Conservation (phyloP, 2,888 invertebrate species). For the Coenonympha glycerion region DNA sequence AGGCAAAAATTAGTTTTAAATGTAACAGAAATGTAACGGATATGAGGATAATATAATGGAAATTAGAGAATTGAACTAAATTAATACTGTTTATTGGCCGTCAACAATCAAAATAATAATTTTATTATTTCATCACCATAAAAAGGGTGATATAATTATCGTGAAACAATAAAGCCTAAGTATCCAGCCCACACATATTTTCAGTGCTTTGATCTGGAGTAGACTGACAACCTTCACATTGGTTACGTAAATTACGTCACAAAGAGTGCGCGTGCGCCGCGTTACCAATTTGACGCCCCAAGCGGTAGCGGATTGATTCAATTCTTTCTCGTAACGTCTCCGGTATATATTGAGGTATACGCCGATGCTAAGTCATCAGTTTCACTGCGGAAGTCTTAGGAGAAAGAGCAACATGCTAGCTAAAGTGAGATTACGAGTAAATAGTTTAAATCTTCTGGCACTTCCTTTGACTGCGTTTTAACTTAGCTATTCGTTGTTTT, state of each 20-base stretch:
- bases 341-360: constrained; percentile 73
- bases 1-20: too few species aligned
- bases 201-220: constrained; percentile 22
- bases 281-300: constrained; percentile 63
- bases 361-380: constrained; percentile 72
- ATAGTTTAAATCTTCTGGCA: neutral
- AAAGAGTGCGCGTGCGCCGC: constrained; percentile 47
- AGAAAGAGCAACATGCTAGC: constrained; percentile 68
- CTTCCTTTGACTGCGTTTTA: neutral
- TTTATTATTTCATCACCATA: neutral
- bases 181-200: constrained; percentile 13
- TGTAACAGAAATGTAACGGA: too few species aligned
- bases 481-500: constrained; percentile 27
- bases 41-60: too few species aligned
- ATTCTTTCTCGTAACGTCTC: constrained; percentile 74
- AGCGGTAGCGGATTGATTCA: constrained; percentile 66
- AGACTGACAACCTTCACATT: constrained; percentile 63
- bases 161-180: neutral
- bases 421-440: constrained; percentile 50
- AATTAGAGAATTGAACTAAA: too few species aligned
- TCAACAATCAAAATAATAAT: neutral
- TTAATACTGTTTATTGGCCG: too few species aligned
- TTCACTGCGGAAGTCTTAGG: constrained; percentile 65
- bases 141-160: too few species aligned
- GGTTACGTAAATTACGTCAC: constrained; percentile 73